Conservation (phyloP, 1,140 invertebrate genomes). For the Streblospio benedicti region DNA sequence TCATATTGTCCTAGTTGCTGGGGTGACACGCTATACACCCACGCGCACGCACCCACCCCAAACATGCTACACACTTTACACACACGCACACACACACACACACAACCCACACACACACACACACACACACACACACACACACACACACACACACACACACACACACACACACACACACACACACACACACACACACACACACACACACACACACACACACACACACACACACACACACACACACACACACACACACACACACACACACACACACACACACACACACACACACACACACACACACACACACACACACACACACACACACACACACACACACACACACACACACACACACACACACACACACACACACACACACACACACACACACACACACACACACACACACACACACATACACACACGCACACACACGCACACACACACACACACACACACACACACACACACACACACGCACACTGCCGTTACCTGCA, state of each 20-base stretch:
- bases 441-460: constrained; percentile 18
- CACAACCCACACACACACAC: no score
- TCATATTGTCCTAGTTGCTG: no score
- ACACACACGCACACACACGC: constrained; percentile 17
- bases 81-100: no score
- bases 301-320: constrained; percentile 9
- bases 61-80: no score
- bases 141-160: constrained; percentile 15
- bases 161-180: constrained; percentile 15
- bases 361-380: constrained; percentile 13
- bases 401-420: constrained; percentile 18
- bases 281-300: constrained; percentile 20
- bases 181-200: constrained; percentile 13
- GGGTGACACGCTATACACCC: no score
- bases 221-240: constrained; percentile 13
- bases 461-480: constrained; percentile 19
- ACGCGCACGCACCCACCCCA: no score
- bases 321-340: constrained; percentile 9
- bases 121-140: constrained; percentile 13
- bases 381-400: constrained; percentile 18
- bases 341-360: constrained; percentile 12
- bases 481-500: no score
- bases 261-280: constrained; percentile 16
- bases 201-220: constrained; percentile 14
- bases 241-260: constrained; percentile 17